Evolutionary conservation across 1,140 invertebrate species (phyloP).

Genomic region (Chelonus insularis): DNA sequence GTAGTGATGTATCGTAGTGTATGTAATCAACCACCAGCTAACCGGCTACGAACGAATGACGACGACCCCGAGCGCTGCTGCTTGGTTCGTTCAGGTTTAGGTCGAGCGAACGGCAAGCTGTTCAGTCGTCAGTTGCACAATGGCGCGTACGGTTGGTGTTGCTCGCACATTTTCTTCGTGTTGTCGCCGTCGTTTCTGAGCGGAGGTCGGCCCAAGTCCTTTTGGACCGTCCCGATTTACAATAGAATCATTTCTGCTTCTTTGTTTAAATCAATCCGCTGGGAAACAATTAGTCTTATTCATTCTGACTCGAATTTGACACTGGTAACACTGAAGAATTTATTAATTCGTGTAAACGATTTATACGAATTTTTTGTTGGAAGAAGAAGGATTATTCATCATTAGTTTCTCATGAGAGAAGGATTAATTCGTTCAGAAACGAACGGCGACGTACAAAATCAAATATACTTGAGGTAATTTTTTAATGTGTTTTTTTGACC

Average conservation of each 20-base stretch:
- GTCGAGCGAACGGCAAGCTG: background rate
- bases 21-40: slow-evolving; percentile 13
- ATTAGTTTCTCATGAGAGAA: background rate
- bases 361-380: too few relatives aligned
- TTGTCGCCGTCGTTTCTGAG: slow-evolving; percentile 56
- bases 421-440: slow-evolving; percentile 38
- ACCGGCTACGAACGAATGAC: background rate
- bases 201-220: slow-evolving; percentile 54
- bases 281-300: background rate
- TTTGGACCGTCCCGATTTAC: slow-evolving; percentile 48
- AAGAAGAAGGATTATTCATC: background rate
- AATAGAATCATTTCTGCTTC: background rate
- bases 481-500: slow-evolving; percentile 1
- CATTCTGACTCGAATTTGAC: too few relatives aligned
- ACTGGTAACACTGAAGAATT: background rate
- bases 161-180: slow-evolving; percentile 30
- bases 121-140: slow-evolving; percentile 56
- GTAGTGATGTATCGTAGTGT: background rate
- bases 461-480: slow-evolving; percentile 27
- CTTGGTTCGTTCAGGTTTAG: background rate
- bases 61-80: background rate
- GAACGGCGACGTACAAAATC: slow-evolving; percentile 35
- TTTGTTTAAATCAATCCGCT: background rate
- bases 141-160: slow-evolving; percentile 47
- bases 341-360: background rate